Conservation (phyloP, 2,113 vertebrate species). For the Microtus montanus region DNA sequence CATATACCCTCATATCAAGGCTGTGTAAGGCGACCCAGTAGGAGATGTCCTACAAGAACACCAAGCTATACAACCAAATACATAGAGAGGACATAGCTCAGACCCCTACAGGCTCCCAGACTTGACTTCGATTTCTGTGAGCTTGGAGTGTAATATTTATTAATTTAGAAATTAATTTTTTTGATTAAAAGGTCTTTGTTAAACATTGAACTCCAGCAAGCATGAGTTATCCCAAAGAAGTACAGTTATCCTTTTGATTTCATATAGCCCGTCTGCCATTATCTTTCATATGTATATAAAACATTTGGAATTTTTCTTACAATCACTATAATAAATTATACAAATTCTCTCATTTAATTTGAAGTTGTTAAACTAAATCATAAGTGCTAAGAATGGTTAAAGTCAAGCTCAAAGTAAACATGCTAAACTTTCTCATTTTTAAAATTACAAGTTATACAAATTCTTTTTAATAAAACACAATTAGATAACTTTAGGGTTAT, state of each 20-base stretch:
- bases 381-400: background rate
- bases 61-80: background rate
- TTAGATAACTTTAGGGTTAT: background rate
- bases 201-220: background rate
- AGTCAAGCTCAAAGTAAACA: background rate
- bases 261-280: background rate
- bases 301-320: background rate
- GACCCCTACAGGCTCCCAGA: background rate
- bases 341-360: constrained; percentile 1
- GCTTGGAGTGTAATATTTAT: background rate
- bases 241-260: background rate
- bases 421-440: background rate
- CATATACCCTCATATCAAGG: background rate
- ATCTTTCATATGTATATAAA: background rate
- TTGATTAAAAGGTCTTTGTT: background rate
- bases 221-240: background rate
- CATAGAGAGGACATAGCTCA: background rate
- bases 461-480: background rate
- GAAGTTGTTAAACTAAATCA: background rate
- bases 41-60: background rate
- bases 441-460: background rate
- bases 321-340: background rate
- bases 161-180: background rate
- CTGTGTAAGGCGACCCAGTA: too few species aligned
- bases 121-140: background rate